Conservation (phyloP, 2,113 vertebrate genomes). For the Thalassoma bifasciatum region DNA sequence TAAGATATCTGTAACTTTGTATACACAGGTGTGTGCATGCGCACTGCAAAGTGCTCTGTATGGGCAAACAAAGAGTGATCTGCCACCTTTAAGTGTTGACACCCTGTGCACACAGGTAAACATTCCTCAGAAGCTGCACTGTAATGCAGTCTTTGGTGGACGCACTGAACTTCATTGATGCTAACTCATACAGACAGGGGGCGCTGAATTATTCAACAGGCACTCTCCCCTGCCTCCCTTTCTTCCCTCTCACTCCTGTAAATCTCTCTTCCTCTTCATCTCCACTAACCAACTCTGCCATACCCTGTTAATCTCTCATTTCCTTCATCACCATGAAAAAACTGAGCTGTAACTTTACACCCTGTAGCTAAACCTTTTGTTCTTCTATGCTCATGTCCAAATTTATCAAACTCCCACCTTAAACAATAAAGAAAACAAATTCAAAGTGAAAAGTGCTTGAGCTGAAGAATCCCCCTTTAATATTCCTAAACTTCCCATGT, state of each 20-base stretch:
- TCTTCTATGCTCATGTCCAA: not conserved
- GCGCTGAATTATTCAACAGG: constrained; percentile 83
- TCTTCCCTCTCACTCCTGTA: constrained; percentile 55
- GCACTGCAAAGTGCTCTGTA: not conserved
- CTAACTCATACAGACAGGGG: constrained; percentile 80
- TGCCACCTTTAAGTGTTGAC: not conserved
- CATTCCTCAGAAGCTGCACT: constrained; percentile 36
- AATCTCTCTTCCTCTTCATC: constrained; percentile 65
- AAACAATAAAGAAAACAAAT: constrained; percentile 23
- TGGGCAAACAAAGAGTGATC: constrained; percentile 3
- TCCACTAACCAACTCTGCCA: constrained; percentile 42
- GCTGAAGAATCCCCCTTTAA: not conserved
- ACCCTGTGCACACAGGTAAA: constrained; percentile 39
- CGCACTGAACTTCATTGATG: constrained; percentile 72
- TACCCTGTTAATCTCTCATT: constrained; percentile 57
- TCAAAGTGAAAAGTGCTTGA: not conserved
- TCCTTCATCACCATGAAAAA: constrained; percentile 40
- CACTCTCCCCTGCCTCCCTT: constrained; percentile 58
- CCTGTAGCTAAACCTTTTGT: not conserved
- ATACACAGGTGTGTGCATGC: not conserved
- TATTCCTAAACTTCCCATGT: constrained; percentile 16
- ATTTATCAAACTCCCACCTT: constrained; percentile 12
- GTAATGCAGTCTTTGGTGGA: constrained; percentile 65
- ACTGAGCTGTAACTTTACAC: constrained; percentile 10
- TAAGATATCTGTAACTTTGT: not conserved